Conservation (phyloP, 2,113 vertebrate genomes). For the Machaerirhynchus nigripectus region DNA sequence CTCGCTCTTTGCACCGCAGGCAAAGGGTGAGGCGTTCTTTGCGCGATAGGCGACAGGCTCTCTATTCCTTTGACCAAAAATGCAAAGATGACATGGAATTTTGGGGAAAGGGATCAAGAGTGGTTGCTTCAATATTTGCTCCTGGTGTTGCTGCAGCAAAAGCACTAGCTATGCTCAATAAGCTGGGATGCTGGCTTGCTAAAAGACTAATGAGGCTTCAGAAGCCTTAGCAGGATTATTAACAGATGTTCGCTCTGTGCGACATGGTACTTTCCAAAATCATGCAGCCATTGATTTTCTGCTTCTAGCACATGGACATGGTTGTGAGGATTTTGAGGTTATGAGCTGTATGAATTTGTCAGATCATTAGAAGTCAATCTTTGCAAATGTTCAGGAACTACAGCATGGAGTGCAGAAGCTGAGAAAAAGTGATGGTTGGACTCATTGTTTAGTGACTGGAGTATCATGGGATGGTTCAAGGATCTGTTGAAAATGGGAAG, state of each 20-base stretch:
- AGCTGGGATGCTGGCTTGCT: not conserved
- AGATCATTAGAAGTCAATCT: too few species aligned
- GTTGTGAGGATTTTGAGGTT: too few species aligned
- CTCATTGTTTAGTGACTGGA: too few species aligned
- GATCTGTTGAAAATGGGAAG: too few species aligned
- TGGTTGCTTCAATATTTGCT: not conserved
- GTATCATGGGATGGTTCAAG: too few species aligned
- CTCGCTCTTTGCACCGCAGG: not conserved
- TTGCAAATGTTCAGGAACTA: too few species aligned
- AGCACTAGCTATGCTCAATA: not conserved
- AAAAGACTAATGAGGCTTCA: not conserved
- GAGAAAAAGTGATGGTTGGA: too few species aligned
- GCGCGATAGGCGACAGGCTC: not conserved
- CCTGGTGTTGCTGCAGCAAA: not conserved
- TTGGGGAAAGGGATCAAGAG: not conserved
- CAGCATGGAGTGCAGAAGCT: too few species aligned
- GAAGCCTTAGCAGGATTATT: not conserved
- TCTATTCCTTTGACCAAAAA: not conserved
- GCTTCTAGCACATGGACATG: too few species aligned
- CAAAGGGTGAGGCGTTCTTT: not conserved
- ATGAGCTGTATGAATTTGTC: too few species aligned
- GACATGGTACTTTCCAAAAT: not conserved
- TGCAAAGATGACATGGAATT: not conserved
- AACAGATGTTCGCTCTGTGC: not conserved
- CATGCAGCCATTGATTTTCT: too few species aligned